Conservation (phyloP, 2,888 invertebrate genomes). For the Chydorus sphaericus region DNA sequence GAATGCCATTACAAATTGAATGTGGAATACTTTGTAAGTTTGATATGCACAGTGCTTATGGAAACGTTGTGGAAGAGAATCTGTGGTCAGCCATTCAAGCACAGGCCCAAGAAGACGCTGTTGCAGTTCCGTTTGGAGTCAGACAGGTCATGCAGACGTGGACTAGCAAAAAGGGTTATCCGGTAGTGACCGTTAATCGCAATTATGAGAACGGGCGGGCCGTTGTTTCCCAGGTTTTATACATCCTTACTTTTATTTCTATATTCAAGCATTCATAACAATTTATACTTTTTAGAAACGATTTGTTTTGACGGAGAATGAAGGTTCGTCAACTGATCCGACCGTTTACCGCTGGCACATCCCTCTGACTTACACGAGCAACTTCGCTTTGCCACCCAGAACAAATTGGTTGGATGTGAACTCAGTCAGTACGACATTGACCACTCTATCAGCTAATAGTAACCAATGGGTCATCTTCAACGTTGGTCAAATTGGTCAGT, state of each 20-base stretch:
- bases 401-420: background rate
- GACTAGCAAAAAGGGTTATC: conserved; percentile 11
- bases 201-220: conserved; percentile 18
- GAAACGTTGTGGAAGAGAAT: conserved; percentile 5
- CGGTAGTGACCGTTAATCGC: conserved; percentile 4
- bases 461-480: conserved; percentile 23
- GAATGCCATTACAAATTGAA: background rate
- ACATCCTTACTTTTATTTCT: background rate
- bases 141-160: conserved; percentile 32
- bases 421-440: conserved; percentile 33
- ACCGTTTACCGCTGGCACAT: conserved; percentile 10
- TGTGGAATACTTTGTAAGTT: conserved; percentile 10
- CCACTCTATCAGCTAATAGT: conserved; percentile 29
- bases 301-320: conserved; percentile 6
- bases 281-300: background rate
- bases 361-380: conserved; percentile 11
- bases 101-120: conserved; percentile 19
- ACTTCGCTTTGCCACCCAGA: background rate
- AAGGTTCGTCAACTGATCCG: conserved; percentile 1
- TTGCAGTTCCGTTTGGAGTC: conserved; percentile 27
- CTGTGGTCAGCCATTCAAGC: conserved; percentile 3
- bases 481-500: conserved; percentile 21
- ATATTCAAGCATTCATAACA: background rate
- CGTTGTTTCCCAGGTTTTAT: conserved; percentile 13
- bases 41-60: conserved; percentile 22